Conservation (phyloP, 2,888 invertebrate species). For the Hecatera dysodea region DNA sequence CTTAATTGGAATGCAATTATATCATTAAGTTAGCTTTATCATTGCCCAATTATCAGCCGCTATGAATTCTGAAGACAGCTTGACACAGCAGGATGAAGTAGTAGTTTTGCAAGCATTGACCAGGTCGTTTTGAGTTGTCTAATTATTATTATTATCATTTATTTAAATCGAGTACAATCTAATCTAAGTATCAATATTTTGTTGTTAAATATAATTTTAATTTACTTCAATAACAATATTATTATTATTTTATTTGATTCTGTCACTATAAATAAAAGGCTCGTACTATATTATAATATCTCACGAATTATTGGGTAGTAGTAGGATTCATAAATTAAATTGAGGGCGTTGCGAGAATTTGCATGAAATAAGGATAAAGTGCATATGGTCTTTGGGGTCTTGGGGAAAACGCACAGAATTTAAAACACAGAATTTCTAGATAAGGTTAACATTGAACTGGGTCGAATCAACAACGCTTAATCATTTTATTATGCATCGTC, state of each 20-base stretch:
- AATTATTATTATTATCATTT: no score
- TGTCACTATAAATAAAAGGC: slow-evolving; percentile 24
- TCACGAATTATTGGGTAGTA: background rate
- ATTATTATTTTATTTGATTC: slow-evolving; percentile 28
- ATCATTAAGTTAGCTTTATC: slow-evolving; percentile 76
- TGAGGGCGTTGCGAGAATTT: background rate
- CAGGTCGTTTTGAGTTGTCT: slow-evolving; percentile 26
- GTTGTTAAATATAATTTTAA: slow-evolving; percentile 22
- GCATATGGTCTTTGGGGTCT: slow-evolving; percentile 10
- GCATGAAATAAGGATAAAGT: slow-evolving; percentile 11
- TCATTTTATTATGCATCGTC: slow-evolving; percentile 76
- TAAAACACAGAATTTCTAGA: slow-evolving; percentile 42
- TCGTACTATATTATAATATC: background rate
- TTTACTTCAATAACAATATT: slow-evolving; percentile 6
- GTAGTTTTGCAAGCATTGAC: slow-evolving; percentile 33
- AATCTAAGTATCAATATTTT: slow-evolving; percentile 46
- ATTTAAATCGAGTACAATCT: no score
- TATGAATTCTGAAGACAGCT: slow-evolving; percentile 48
- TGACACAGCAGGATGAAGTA: slow-evolving; percentile 50
- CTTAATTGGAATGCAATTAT: slow-evolving; percentile 83
- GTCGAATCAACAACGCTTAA: slow-evolving; percentile 70
- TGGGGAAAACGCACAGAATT: slow-evolving; percentile 15
- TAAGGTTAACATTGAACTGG: slow-evolving; percentile 71
- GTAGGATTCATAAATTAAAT: background rate
- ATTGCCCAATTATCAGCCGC: slow-evolving; percentile 73